A percentile compares a stretch with the other conserved stretches of the same genome.
These are phyloP conservation scores for Orthonyx spaldingii DNA, from an alignment of 2,113 vertebrate species.

Conservation along the genomic window DNA sequence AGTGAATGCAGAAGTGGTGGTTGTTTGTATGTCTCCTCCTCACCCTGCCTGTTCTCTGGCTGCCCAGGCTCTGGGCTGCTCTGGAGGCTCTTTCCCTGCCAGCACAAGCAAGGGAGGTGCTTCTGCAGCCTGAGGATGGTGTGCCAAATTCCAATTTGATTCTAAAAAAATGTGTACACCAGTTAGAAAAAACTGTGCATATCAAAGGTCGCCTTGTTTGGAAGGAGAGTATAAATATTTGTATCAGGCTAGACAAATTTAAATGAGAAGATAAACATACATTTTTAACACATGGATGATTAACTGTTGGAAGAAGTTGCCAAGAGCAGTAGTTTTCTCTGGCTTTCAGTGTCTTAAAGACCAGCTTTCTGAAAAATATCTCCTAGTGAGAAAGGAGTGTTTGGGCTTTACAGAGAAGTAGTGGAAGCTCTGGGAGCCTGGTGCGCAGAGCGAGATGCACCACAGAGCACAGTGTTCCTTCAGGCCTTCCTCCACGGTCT, in stretches of 20 bases:
- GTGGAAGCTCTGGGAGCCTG: not conserved
- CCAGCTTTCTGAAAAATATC: not conserved
- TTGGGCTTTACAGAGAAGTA: not conserved
- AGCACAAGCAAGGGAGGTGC: not conserved
- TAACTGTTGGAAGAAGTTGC: not conserved
- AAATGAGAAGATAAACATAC: slow-evolving; percentile 6
- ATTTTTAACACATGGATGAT: slow-evolving; percentile 10
- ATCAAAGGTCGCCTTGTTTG: not conserved
- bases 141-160: not conserved
- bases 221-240: slow-evolving; percentile 20
- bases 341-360: not conserved
- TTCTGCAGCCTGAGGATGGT: not conserved
- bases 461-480: not conserved
- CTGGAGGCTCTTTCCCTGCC: not conserved
- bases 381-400: not conserved
- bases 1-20: not conserved
- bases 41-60: not conserved
- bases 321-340: not conserved
- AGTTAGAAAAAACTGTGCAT: not conserved
- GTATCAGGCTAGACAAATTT: not conserved
- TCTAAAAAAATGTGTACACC: not conserved
- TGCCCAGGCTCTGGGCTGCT: not conserved
- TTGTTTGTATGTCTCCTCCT: not conserved
- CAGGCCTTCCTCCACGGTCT: not conserved
- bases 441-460: rapidly evolving